A percentile compares a stretch with the other conserved stretches of the same genome.
These are phyloP conservation scores for Drosophila baimaii DNA, from an alignment of 1,140 invertebrate genomes.

Conservation along the genomic window DNA sequence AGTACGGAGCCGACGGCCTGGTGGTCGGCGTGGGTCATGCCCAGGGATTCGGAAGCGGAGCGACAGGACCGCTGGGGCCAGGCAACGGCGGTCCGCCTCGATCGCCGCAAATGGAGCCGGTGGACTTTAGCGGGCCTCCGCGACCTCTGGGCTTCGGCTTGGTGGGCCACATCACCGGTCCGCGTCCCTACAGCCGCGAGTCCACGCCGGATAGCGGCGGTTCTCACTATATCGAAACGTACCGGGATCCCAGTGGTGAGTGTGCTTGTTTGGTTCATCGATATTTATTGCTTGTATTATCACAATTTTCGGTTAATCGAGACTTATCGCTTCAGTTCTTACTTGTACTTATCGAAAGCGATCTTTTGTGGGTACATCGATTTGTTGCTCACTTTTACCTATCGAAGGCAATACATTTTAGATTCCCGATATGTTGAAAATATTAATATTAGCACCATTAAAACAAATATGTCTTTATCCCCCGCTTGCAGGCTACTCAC, in stretches of 20 bases:
- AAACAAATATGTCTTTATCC: too few species aligned
- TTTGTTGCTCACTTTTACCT: too few species aligned
- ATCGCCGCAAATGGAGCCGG: conserved; percentile 86
- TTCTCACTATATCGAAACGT: conserved; percentile 93
- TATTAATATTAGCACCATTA: too few species aligned
- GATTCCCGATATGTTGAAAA: too few species aligned
- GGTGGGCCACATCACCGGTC: conserved; percentile 83
- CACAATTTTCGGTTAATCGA: too few species aligned
- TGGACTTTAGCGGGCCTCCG: conserved; percentile 86
- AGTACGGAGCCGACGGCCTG: conserved; percentile 85
- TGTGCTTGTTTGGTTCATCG: background rate
- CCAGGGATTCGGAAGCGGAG: conserved; percentile 78
- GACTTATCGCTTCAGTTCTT: too few species aligned
- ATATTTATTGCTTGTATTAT: too few species aligned
- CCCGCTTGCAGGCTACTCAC: conserved; percentile 89
- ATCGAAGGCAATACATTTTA: too few species aligned
- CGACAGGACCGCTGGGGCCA: conserved; percentile 69
- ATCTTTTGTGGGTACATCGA: too few species aligned
- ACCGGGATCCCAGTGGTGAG: conserved; percentile 92
- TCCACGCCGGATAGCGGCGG: conserved; percentile 93
- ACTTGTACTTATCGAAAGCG: background rate
- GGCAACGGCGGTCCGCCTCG: conserved; percentile 72
- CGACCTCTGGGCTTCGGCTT: conserved; percentile 82
- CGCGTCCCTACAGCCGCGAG: conserved; percentile 91
- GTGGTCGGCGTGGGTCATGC: conserved; percentile 80